These are phyloP conservation scores for Sarcophaga bullata DNA, from an alignment of 1,140 invertebrate genomes.

Conservation along the genomic window DNA sequence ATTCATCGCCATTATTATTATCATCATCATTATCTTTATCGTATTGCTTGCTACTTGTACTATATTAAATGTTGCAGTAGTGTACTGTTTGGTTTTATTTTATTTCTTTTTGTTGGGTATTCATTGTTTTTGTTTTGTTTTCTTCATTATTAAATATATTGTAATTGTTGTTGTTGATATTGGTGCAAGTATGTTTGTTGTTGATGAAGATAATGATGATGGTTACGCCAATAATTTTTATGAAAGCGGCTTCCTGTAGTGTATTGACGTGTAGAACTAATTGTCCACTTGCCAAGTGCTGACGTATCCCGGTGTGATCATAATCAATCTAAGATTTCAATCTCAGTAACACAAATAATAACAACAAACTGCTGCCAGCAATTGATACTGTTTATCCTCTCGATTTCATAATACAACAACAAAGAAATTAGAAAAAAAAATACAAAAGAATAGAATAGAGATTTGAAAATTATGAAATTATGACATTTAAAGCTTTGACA, in stretches of 20 bases:
- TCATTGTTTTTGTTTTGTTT: too few species aligned
- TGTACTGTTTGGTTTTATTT: too few species aligned
- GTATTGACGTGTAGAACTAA: slow-evolving; percentile 66
- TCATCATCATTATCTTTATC: too few species aligned
- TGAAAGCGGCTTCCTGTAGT: slow-evolving; percentile 61
- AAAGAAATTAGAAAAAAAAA: background rate
- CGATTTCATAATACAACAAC: background rate
- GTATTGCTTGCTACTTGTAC: too few species aligned
- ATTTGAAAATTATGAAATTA: slow-evolving; percentile 28
- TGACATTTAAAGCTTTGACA: slow-evolving; percentile 19
- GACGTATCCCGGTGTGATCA: slow-evolving; percentile 42
- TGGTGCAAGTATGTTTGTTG: slow-evolving; percentile 24
- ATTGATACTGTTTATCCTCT: background rate
- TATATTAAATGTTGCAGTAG: too few species aligned
- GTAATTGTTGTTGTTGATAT: background rate
- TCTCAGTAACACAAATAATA: slow-evolving; percentile 25
- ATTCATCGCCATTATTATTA: too few species aligned
- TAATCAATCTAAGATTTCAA: slow-evolving; percentile 31
- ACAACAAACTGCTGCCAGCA: background rate
- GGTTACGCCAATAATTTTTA: slow-evolving; percentile 44
- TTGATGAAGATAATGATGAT: slow-evolving; percentile 40
- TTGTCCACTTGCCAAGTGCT: slow-evolving; percentile 53
- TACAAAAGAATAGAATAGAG: background rate
- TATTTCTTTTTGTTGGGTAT: too few species aligned
- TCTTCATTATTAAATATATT: too few species aligned